Evolutionary conservation across 1,140 invertebrate genomes (phyloP).

Genomic region (Drosophila fuyamai): DNA sequence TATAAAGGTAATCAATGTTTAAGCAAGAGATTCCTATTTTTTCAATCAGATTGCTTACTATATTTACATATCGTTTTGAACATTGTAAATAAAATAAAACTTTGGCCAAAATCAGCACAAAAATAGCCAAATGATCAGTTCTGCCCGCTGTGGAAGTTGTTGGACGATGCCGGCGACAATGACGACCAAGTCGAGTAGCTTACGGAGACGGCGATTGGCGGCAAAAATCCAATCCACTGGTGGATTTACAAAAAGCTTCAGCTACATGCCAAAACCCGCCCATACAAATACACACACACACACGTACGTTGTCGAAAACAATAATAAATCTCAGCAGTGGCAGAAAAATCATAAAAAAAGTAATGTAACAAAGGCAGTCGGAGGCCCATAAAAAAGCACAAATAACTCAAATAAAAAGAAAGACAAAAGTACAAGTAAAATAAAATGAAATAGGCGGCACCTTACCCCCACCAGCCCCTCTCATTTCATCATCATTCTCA

Average conservation of each 20-base stretch:
- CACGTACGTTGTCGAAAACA: constrained; percentile 52
- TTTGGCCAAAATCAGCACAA: not conserved
- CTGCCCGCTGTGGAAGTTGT: constrained; percentile 18
- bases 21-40: too few relatives aligned
- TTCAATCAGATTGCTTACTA: too few relatives aligned
- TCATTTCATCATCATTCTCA: not conserved
- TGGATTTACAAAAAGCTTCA: constrained; percentile 64
- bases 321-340: constrained; percentile 70
- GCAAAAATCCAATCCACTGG: constrained; percentile 62
- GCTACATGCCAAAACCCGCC: constrained; percentile 41
- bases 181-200: constrained; percentile 37
- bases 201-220: constrained; percentile 25
- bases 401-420: constrained; percentile 55
- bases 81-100: too few relatives aligned
- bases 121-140: constrained; percentile 18
- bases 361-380: constrained; percentile 65
- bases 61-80: too few relatives aligned
- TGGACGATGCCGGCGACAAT: constrained; percentile 29
- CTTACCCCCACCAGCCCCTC: constrained; percentile 11
- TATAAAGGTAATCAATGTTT: too few relatives aligned
- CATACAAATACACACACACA: constrained; percentile 12
- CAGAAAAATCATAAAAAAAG: constrained; percentile 66
- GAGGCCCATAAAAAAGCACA: constrained; percentile 61
- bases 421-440: constrained; percentile 53
- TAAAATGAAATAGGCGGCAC: constrained; percentile 59